phyloP scores from a whole-genome alignment of 2,797 vertebrate species.

The Loriculus beryllinus region DNA sequence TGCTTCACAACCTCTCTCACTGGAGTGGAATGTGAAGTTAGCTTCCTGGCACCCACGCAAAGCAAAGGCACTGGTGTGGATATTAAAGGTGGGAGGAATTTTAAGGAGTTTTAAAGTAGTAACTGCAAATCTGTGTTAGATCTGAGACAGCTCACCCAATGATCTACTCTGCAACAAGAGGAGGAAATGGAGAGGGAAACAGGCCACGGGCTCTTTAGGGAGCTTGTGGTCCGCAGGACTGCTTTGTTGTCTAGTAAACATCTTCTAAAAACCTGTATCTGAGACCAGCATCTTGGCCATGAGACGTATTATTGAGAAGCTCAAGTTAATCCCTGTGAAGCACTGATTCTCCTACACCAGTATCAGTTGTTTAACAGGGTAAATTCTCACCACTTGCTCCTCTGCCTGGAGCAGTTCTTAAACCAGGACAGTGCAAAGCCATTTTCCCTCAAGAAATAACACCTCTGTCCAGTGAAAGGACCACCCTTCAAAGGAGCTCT shows the following conservation, averaged over 20 bases:
- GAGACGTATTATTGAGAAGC: neutral
- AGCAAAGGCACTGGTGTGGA: neutral
- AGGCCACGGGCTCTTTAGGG: neutral
- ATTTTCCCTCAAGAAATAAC: neutral
- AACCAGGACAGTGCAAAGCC: neutral
- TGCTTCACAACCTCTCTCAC: neutral
- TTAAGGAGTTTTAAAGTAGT: neutral
- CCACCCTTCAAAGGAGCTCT: neutral
- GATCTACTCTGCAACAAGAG: neutral
- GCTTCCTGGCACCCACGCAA: neutral
- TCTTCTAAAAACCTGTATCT: neutral
- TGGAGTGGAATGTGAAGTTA: neutral
- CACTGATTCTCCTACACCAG: neutral
- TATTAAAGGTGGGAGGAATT: conserved; percentile 18
- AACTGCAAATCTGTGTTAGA: neutral
- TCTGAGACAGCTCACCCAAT: neutral
- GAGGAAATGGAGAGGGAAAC: neutral
- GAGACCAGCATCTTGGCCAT: neutral
- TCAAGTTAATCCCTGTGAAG: neutral
- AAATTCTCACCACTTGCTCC: neutral
- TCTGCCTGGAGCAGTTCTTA: neutral
- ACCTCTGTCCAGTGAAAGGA: neutral
- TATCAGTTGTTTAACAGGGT: neutral
- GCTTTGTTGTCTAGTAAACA: neutral
- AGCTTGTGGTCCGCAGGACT: neutral